Conservation (phyloP, 1,140 invertebrate species). For the Cyphomyrmex costatus region DNA sequence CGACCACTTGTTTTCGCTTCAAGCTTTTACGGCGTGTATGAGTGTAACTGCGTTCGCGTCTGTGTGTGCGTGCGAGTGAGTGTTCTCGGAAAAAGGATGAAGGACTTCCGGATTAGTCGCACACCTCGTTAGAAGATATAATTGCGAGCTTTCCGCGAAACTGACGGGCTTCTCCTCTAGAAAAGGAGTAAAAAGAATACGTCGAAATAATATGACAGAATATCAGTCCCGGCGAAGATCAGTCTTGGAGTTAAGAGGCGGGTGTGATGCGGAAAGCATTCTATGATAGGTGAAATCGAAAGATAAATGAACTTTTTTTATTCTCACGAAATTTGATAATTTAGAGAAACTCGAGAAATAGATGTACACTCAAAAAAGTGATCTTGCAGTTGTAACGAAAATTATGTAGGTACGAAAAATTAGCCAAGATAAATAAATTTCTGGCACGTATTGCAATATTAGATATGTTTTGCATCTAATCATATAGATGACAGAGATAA, state of each 20-base stretch:
- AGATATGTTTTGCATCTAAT: too few species aligned
- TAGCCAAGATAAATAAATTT: too few species aligned
- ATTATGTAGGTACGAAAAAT: too few species aligned
- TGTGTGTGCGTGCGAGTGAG: background rate
- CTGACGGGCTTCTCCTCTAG: constrained; percentile 38
- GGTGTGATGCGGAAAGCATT: constrained; percentile 8
- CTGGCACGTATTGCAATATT: too few species aligned
- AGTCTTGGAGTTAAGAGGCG: constrained; percentile 18
- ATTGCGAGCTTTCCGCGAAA: constrained; percentile 59
- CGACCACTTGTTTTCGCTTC: constrained; percentile 24
- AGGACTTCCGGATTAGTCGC: constrained; percentile 48
- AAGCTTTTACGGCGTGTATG: background rate
- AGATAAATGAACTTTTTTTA: constrained; percentile 53
- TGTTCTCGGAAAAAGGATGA: constrained; percentile 33
- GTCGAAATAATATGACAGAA: constrained; percentile 48
- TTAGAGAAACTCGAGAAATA: background rate
- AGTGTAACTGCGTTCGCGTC: background rate
- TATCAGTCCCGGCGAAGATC: constrained; percentile 14
- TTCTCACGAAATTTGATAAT: background rate
- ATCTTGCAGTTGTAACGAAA: too few species aligned
- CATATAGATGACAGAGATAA: too few species aligned
- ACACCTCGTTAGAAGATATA: constrained; percentile 64
- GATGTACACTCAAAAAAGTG: too few species aligned
- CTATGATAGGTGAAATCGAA: background rate
- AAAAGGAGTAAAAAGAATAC: constrained; percentile 18